Evolutionary conservation across 2,797 vertebrate species (phyloP).

Genomic region (Simalia tracyae): DNA sequence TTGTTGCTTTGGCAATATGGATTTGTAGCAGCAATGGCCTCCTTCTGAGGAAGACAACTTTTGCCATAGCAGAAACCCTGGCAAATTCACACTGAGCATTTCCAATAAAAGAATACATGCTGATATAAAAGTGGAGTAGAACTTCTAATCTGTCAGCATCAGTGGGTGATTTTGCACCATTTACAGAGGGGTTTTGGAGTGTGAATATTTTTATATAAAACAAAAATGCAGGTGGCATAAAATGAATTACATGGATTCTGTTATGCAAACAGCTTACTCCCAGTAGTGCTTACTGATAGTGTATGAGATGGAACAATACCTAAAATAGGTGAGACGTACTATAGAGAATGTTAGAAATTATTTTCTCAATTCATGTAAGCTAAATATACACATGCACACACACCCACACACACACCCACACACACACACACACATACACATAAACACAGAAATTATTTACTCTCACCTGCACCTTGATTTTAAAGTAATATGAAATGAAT

Average conservation of each 20-base stretch:
- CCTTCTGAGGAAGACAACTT: slow-evolving; percentile 22
- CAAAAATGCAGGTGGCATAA: slow-evolving; percentile 11
- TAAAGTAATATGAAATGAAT: not conserved
- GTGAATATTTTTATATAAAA: slow-evolving; percentile 22
- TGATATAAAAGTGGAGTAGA: not conserved
- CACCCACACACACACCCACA: not conserved
- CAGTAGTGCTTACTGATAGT: not conserved
- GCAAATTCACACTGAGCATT: not conserved
- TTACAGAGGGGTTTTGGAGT: slow-evolving; percentile 13
- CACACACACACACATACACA: not conserved
- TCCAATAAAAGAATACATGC: slow-evolving; percentile 4
- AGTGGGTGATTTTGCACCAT: slow-evolving; percentile 2
- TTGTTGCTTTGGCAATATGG: not conserved
- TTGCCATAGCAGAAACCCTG: not conserved
- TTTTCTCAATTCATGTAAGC: not conserved
- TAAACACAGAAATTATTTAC: not conserved
- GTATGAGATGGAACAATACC: not conserved
- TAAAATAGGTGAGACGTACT: slow-evolving; percentile 19
- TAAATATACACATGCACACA: not conserved
- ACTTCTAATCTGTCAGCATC: slow-evolving; percentile 1
- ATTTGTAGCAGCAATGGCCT: not conserved
- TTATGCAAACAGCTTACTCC: not conserved
- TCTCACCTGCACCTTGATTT: not conserved
- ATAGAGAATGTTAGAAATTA: slow-evolving; percentile 1
- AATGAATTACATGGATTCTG: slow-evolving; percentile 1